Percentiles rank a stretch among this genome's conserved stretches.
These are phyloP conservation scores for Mohoua ochrocephala DNA, from an alignment of 2,113 vertebrate species.

Conservation along the genomic window DNA sequence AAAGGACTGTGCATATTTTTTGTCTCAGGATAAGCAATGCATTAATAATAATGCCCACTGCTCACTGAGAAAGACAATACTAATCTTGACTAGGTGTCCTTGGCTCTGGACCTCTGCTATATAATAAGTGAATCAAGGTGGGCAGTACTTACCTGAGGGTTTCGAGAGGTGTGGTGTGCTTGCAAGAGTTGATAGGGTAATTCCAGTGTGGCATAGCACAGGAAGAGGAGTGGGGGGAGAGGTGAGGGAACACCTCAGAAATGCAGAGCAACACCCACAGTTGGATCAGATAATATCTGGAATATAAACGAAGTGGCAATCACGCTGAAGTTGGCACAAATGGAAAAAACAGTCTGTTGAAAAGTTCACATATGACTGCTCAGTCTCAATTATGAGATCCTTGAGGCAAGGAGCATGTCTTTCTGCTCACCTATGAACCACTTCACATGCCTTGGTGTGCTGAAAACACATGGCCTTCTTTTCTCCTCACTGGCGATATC, in stretches of 20 bases:
- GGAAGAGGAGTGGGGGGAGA: constrained; percentile 52
- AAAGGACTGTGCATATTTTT: not conserved
- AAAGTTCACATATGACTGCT: not conserved
- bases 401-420: not conserved
- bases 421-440: not conserved
- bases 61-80: not conserved
- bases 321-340: not conserved
- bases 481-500: not conserved
- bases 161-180: constrained; percentile 49
- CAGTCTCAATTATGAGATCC: not conserved
- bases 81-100: not conserved
- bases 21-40: not conserved
- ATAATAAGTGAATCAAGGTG: not conserved
- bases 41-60: not conserved
- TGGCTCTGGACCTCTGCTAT: not conserved
- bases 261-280: constrained; percentile 41
- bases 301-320: constrained; percentile 2
- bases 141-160: not conserved
- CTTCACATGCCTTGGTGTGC: not conserved
- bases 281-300: constrained; percentile 19
- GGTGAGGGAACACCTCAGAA: constrained; percentile 49
- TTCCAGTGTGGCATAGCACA: constrained; percentile 48
- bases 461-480: not conserved
- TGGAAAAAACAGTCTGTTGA: not conserved
- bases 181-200: constrained; percentile 15